Evolutionary conservation across 2,797 vertebrate species (phyloP).

Genomic region (Protosalanx chinensis): DNA sequence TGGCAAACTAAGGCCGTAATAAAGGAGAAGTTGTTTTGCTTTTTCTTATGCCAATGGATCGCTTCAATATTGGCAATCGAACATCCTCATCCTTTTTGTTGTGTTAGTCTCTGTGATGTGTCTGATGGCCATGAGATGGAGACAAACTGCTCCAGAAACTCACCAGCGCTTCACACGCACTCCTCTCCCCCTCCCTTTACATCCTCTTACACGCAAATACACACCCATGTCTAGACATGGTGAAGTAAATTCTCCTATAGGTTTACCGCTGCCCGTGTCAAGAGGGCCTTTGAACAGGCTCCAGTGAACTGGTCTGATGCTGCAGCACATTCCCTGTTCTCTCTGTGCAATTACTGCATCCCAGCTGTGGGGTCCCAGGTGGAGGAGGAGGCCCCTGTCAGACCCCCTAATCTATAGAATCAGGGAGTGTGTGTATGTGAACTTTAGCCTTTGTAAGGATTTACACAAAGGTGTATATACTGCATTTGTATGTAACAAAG

Average conservation of each 20-base stretch:
- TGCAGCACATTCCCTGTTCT: constrained; percentile 36
- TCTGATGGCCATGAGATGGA: constrained; percentile 62
- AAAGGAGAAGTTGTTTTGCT: too few relatives aligned
- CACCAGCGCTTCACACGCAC: background rate
- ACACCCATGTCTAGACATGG: constrained; percentile 41
- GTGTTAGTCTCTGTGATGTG: constrained; percentile 4
- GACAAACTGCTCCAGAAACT: constrained; percentile 49
- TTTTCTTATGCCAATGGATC: too few relatives aligned
- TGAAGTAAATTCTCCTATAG: constrained; percentile 65
- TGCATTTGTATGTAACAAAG: background rate
- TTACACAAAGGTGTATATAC: background rate
- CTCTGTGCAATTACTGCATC: constrained; percentile 61
- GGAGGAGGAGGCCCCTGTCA: constrained; percentile 52
- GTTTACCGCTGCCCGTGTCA: constrained; percentile 55
- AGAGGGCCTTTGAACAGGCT: constrained; percentile 49
- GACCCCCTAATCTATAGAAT: background rate
- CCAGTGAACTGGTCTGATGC: constrained; percentile 44
- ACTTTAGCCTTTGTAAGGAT: background rate
- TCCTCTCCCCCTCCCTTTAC: background rate
- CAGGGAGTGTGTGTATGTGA: background rate
- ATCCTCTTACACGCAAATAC: constrained; percentile 1
- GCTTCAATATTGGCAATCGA: too few relatives aligned
- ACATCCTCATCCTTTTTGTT: too few relatives aligned
- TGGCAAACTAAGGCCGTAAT: too few relatives aligned
- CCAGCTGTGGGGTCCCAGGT: constrained; percentile 68